Evolutionary conservation across 2,797 vertebrate genomes (phyloP).

Genomic region (Falco peregrinus): DNA sequence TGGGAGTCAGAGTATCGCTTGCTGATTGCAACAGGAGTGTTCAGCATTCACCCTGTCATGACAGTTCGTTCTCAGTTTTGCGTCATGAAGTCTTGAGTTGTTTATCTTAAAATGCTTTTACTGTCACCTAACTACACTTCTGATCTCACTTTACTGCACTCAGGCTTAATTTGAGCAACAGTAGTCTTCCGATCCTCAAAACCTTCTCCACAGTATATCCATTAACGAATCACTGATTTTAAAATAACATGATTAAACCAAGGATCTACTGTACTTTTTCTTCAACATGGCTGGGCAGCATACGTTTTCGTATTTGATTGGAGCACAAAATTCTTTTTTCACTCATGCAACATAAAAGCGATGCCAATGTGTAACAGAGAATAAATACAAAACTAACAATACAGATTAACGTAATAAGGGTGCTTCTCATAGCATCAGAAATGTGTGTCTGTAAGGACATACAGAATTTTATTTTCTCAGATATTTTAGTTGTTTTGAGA

Average conservation of each 20-base stretch:
- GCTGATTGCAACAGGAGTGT: neutral
- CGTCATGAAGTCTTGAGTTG: neutral
- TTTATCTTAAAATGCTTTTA: neutral
- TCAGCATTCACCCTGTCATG: neutral
- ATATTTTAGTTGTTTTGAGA: neutral
- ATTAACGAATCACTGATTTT: neutral
- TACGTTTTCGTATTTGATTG: neutral
- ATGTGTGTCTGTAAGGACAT: neutral
- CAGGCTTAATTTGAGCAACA: neutral
- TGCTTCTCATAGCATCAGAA: neutral
- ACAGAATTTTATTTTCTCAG: neutral
- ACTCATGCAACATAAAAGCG: neutral
- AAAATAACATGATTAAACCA: neutral
- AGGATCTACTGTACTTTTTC: neutral
- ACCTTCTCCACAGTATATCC: neutral
- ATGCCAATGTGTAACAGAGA: neutral
- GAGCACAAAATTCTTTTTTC: neutral
- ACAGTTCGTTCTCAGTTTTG: neutral
- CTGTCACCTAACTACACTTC: neutral
- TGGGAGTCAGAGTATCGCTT: neutral
- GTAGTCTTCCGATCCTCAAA: neutral
- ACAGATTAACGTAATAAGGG: neutral
- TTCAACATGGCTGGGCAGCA: neutral
- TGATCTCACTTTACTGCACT: neutral
- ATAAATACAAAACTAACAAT: neutral